Evolutionary conservation across 2,797 vertebrate species (phyloP).

Genomic region (Hyperoplus immaculatus): DNA sequence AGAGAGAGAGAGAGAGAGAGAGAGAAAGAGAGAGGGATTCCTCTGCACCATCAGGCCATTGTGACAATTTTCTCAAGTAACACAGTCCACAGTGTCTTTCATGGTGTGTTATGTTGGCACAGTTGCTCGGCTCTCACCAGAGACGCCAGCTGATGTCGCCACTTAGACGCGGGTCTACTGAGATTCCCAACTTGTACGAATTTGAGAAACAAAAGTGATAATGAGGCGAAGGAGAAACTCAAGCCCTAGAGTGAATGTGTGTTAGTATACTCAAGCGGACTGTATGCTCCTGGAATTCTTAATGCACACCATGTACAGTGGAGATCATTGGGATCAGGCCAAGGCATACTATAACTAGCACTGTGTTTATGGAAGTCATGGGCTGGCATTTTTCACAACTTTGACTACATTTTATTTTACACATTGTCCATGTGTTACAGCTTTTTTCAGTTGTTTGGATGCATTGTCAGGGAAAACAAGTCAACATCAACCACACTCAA

Average conservation of each 20-base stretch:
- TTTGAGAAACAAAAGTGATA: slow-evolving; percentile 55
- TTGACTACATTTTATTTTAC: background rate
- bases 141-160: slow-evolving; percentile 55
- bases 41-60: slow-evolving; percentile 37
- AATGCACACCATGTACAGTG: background rate
- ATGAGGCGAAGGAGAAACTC: slow-evolving; percentile 37
- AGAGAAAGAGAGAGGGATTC: slow-evolving; percentile 34
- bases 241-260: slow-evolving; percentile 22
- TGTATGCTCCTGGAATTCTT: slow-evolving; percentile 26
- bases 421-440: no score
- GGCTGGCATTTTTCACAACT: background rate
- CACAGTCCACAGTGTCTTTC: slow-evolving; percentile 62
- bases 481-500: no score
- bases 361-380: background rate
- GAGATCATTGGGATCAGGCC: background rate
- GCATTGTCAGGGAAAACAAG: background rate
- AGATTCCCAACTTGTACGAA: slow-evolving; percentile 53
- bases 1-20: slow-evolving; percentile 13
- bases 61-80: slow-evolving; percentile 62
- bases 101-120: slow-evolving; percentile 68
- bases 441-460: background rate
- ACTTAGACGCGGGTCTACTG: slow-evolving; percentile 46
- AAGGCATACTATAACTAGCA: slow-evolving; percentile 3
- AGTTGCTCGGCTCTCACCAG: slow-evolving; percentile 51
- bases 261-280: slow-evolving; percentile 16